A percentile compares a stretch with the other conserved stretches of the same genome.
Conservation (phyloP, 2,113 vertebrate genomes). For the Aptenodytes patagonicus region DNA sequence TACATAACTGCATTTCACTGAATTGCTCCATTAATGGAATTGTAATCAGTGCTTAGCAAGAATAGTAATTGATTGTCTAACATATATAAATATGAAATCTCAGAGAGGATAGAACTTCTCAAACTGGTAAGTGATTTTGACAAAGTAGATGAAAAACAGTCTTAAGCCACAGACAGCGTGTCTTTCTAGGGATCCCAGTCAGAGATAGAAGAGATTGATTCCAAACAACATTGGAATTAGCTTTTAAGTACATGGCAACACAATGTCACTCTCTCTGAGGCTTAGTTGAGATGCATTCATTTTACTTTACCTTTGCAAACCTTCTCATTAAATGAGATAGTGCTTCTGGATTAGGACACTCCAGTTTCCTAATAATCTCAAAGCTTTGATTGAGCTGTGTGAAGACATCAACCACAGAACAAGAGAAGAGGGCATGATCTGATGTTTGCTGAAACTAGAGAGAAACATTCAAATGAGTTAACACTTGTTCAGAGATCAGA, state of each 20-base stretch:
- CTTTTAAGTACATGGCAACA: background rate
- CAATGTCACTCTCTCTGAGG: background rate
- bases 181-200: background rate
- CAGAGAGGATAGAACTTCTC: background rate
- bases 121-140: background rate
- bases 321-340: slow-evolving; percentile 97
- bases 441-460: slow-evolving; percentile 96
- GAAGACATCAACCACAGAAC: slow-evolving; percentile 98
- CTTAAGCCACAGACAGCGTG: background rate
- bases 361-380: slow-evolving; percentile 97
- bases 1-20: background rate
- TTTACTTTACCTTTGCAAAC: slow-evolving; percentile 89
- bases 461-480: background rate
- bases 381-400: slow-evolving; percentile 98
- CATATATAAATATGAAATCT: background rate
- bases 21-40: background rate
- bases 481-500: background rate
- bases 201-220: background rate
- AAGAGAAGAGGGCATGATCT: slow-evolving; percentile 96
- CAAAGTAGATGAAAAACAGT: background rate
- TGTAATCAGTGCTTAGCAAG: background rate
- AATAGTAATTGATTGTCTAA: background rate
- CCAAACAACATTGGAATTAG: background rate
- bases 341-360: slow-evolving; percentile 97
- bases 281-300: background rate